Conservation (phyloP, 2,797 vertebrate genomes). For the Argentina silus region DNA sequence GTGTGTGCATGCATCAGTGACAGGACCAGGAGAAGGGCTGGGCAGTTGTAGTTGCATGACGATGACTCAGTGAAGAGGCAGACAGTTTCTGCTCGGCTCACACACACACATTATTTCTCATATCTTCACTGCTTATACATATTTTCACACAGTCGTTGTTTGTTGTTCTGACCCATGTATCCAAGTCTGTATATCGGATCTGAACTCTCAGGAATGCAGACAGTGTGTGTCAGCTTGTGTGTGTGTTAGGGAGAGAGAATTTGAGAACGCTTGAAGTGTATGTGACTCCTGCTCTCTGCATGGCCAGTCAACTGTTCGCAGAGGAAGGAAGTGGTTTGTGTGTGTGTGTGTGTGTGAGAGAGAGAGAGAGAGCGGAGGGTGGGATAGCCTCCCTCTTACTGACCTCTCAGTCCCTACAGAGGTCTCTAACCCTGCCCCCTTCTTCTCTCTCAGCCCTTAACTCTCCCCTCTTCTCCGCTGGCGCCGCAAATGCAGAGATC, state of each 20-base stretch:
- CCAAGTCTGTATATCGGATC: slow-evolving; percentile 23
- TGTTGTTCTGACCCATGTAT: slow-evolving; percentile 49
- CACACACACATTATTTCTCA: background rate
- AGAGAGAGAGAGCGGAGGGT: slow-evolving; percentile 46
- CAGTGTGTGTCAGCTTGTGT: background rate
- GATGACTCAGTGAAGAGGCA: slow-evolving; percentile 25
- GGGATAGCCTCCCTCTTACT: slow-evolving; percentile 49
- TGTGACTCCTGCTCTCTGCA: slow-evolving; percentile 15
- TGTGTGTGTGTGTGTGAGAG: slow-evolving; percentile 17
- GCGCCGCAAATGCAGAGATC: background rate
- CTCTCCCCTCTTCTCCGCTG: background rate
- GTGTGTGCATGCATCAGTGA: background rate
- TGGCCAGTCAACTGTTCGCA: slow-evolving; percentile 42
- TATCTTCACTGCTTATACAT: slow-evolving; percentile 2
- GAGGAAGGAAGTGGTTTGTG: slow-evolving; percentile 43
- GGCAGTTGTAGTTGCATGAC: slow-evolving; percentile 6
- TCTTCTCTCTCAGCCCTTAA: background rate
- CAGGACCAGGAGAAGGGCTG: background rate
- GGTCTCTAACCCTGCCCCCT: slow-evolving; percentile 7
- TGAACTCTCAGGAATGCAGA: slow-evolving; percentile 18
- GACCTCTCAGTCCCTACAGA: slow-evolving; percentile 29
- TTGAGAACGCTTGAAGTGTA: slow-evolving; percentile 17
- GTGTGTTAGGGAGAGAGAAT: slow-evolving; percentile 20
- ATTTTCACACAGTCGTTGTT: slow-evolving; percentile 30
- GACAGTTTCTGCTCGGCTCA: background rate